Evolutionary conservation across 1,140 invertebrate species (phyloP), one percentile per base, ranked within the genome.

Genomic region (Delia radicum): DNA sequence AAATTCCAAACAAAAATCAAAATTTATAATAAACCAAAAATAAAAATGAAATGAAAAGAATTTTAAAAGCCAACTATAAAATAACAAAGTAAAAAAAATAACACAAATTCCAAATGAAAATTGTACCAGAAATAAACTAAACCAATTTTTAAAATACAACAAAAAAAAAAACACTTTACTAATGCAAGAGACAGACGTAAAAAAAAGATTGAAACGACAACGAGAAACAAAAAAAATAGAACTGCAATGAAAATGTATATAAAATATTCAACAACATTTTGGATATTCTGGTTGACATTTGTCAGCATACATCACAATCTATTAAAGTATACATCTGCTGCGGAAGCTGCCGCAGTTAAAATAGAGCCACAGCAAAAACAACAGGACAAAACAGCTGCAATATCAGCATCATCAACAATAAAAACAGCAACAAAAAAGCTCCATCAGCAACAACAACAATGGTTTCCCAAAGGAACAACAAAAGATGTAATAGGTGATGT

Each of bases 201-300:
- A 55, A 29, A 42, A 37, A 18, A 73, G 37, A 48, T 3, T 76
- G 37, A 67, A 65, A 61, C 48, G 27, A 61, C 21, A 10, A n/a
- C 42, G 37, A 48, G n/a, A 33, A 21, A 2, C 75, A 76, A 26
- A 24, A 72, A 15, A 18, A 62, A 62, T 42, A 71, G 13, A 31
- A 63, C 2, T 48, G 26, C 13, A 29, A 55, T 27, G 29, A 46
- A 26, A n/a, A n/a, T n/a, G n/a, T n/a, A n/a, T 29, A 61, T 76
- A 48, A 55, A 71, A 61, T 28, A 71, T 48, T 72, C 42, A 27
- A 80, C 79, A 76, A 67, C 79, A 75, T 81, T 84, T 80, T 82
- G 83, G 81, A 77, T 84, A 76, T 80, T 84, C 81, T 76, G 81
- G 78, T 67, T 84, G 82, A 83, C 82, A 80, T 79, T 84, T 81